Percentiles rank a stretch among this genome's conserved stretches.
phyloP scores from a whole-genome alignment of 1,140 invertebrate species.

The Caligus rogercresseyi region DNA sequence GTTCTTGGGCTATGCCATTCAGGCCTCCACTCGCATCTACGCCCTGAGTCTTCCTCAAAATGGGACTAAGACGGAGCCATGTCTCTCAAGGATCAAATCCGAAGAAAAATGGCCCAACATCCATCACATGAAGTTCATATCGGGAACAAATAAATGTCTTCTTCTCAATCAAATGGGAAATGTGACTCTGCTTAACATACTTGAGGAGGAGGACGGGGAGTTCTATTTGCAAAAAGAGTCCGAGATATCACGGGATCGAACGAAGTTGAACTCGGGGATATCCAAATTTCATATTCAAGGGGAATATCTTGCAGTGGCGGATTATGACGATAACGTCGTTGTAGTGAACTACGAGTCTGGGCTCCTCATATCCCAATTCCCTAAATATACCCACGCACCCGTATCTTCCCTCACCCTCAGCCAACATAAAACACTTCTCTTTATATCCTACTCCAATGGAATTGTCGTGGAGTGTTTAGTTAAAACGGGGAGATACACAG shows the following conservation, averaged over 20 bases:
- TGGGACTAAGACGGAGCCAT: background rate
- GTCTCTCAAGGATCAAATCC: background rate
- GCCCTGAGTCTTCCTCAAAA: background rate
- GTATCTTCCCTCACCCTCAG: background rate
- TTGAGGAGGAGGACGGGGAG: background rate
- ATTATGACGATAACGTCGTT: background rate
- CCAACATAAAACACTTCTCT: background rate
- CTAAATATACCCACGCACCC: background rate
- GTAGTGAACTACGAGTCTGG: background rate
- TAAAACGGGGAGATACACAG: background rate
- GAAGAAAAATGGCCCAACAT: background rate
- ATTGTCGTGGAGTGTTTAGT: background rate
- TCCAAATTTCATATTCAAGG: background rate
- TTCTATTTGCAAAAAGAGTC: background rate
- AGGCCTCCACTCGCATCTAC: background rate
- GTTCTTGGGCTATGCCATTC: background rate
- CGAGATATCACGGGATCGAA: background rate
- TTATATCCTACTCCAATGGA: background rate
- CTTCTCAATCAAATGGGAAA: background rate
- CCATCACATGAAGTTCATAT: background rate
- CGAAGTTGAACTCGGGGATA: background rate
- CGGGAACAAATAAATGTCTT: background rate
- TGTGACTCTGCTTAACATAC: background rate
- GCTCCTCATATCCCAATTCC: background rate
- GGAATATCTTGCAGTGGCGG: background rate